Conservation (phyloP, 2,888 invertebrate genomes). For the Drosophila anomelani region DNA sequence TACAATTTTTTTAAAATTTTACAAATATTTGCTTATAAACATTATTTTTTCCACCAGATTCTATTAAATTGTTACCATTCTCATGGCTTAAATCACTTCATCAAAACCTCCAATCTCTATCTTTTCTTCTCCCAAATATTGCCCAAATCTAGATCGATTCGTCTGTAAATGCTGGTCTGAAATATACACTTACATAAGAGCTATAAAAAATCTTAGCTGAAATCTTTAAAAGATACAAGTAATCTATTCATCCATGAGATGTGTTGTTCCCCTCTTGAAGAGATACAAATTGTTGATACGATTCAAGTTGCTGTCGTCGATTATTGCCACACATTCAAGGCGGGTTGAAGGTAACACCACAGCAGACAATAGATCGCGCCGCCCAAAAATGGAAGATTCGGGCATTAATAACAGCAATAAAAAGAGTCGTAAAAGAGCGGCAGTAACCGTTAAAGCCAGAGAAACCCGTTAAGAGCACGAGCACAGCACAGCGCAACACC, state of each 20-base stretch:
- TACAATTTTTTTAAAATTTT: no score
- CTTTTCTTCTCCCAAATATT: neutral
- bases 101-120: no score
- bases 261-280: constrained; percentile 19
- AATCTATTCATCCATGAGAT: neutral
- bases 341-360: constrained; percentile 48
- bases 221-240: neutral
- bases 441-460: constrained; percentile 77
- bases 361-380: constrained; percentile 66
- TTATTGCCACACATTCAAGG: constrained; percentile 28
- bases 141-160: neutral
- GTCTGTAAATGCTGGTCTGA: neutral
- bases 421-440: constrained; percentile 75
- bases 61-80: no score
- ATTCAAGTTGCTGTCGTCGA: constrained; percentile 42
- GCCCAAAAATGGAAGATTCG: constrained; percentile 74
- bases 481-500: constrained; percentile 59
- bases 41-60: no score
- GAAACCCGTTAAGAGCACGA: constrained; percentile 81
- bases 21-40: no score
- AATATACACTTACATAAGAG: neutral
- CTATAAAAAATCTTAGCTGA: neutral
- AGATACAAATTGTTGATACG: constrained; percentile 34
- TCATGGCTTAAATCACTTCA: neutral
- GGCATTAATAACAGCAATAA: constrained; percentile 77